These are phyloP conservation scores for Pungitius pungitius DNA, from an alignment of 2,113 vertebrate genomes.

Conservation along the genomic window DNA sequence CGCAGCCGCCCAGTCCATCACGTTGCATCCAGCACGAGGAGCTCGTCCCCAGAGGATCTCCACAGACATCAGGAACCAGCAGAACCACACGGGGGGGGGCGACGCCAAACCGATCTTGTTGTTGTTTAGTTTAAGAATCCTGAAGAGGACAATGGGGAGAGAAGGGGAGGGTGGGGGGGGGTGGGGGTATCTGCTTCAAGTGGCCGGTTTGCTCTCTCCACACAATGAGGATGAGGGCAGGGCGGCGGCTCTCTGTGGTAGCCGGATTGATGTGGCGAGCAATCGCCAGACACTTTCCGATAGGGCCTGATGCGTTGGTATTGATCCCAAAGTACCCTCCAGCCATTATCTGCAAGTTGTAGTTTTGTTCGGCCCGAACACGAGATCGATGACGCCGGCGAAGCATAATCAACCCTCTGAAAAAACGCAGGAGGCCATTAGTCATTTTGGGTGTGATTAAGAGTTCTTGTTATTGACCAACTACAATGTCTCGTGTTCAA, in stretches of 20 bases:
- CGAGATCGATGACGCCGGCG: slow-evolving; percentile 48
- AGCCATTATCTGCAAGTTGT: slow-evolving; percentile 62
- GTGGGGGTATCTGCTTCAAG: slow-evolving; percentile 3
- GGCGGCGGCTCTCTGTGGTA: slow-evolving; percentile 41
- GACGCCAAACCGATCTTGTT: neutral
- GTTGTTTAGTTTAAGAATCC: neutral
- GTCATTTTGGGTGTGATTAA: neutral
- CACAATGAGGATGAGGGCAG: slow-evolving; percentile 52
- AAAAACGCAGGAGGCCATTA: neutral
- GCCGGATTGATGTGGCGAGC: slow-evolving; percentile 48
- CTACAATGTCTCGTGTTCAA: neutral
- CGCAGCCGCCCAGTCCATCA: slow-evolving; percentile 3
- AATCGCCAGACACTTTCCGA: slow-evolving; percentile 62
- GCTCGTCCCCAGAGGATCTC: slow-evolving; percentile 44
- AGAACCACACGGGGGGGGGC: neutral
- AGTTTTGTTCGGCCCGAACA: slow-evolving; percentile 41
- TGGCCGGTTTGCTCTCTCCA: neutral
- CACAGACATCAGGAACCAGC: slow-evolving; percentile 24
- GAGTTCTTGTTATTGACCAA: neutral
- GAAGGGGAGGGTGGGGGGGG: neutral
- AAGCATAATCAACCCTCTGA: slow-evolving; percentile 1
- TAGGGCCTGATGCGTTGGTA: slow-evolving; percentile 48
- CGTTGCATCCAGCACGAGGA: slow-evolving; percentile 31
- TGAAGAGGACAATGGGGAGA: slow-evolving; percentile 10
- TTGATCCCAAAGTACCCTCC: slow-evolving; percentile 64